Evolutionary conservation across 2,113 vertebrate species (phyloP).

Genomic region (Drymodes brunneopygia): DNA sequence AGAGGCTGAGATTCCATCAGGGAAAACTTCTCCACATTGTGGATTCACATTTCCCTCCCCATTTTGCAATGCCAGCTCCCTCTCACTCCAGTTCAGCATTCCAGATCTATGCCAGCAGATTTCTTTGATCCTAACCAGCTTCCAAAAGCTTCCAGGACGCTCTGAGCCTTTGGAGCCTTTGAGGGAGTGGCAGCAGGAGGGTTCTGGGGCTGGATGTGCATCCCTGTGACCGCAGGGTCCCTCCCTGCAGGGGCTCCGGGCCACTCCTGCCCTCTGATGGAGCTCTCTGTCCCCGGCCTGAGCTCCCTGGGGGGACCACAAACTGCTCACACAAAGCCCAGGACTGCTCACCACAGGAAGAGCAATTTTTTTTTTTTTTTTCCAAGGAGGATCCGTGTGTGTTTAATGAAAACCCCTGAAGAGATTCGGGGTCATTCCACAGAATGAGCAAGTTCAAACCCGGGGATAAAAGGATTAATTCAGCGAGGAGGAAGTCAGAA

Average conservation of each 20-base stretch:
- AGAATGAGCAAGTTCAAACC: background rate
- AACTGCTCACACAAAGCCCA: background rate
- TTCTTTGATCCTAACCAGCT: slow-evolving; percentile 22
- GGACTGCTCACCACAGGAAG: background rate
- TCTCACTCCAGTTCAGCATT: background rate
- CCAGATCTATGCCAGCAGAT: background rate
- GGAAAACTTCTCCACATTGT: background rate
- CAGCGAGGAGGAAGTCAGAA: background rate
- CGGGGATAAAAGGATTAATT: background rate
- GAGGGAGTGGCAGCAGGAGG: background rate
- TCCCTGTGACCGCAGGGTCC: too few species aligned
- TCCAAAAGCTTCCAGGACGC: slow-evolving; percentile 4
- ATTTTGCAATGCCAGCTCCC: background rate
- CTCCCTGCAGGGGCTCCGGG: background rate
- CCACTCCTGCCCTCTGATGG: background rate
- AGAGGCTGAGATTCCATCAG: background rate
- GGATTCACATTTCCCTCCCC: background rate
- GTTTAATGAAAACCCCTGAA: background rate
- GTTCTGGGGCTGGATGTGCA: background rate
- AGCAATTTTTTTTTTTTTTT: background rate
- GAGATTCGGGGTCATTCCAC: background rate
- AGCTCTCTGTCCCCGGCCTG: background rate
- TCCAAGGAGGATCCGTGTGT: background rate
- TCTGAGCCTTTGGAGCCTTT: background rate
- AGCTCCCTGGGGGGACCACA: background rate